Conservation (phyloP, 2,888 invertebrate genomes). For the Caradrina clavipalpis region DNA sequence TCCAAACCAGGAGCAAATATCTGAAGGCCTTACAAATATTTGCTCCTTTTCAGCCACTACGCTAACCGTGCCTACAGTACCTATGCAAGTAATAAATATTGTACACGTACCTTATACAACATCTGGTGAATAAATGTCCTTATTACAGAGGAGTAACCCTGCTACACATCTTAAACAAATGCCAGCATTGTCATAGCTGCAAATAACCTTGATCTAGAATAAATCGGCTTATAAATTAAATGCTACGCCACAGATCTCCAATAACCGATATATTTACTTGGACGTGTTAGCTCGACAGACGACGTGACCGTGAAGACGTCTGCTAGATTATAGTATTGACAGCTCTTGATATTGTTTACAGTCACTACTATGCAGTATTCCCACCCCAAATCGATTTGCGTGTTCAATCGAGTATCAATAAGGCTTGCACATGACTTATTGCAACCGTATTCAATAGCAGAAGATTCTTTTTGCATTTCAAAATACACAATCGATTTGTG, state of each 20-base stretch:
- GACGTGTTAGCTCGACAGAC: constrained; percentile 34
- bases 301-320: constrained; percentile 67
- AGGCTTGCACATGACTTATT: constrained; percentile 37
- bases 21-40: too few relatives aligned
- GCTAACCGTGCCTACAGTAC: too few relatives aligned
- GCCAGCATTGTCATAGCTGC: too few relatives aligned
- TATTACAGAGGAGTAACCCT: too few relatives aligned
- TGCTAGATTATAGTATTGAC: constrained; percentile 65
- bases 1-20: too few relatives aligned
- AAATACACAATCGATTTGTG: constrained; percentile 1
- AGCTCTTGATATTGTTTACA: constrained; percentile 55
- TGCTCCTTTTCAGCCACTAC: too few relatives aligned
- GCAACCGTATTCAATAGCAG: background rate
- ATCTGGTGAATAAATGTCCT: too few relatives aligned
- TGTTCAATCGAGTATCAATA: constrained; percentile 37
- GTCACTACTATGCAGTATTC: constrained; percentile 11
- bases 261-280: constrained; percentile 46
- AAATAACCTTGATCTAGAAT: background rate
- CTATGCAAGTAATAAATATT: too few relatives aligned
- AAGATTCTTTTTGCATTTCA: background rate
- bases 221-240: constrained; percentile 33
- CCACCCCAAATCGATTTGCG: constrained; percentile 43
- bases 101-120: too few relatives aligned
- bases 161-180: too few relatives aligned
- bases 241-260: constrained; percentile 28